A percentile compares a stretch with the other conserved stretches of the same genome.
These are phyloP conservation scores for Synergus umbraculus DNA, from an alignment of 2,888 invertebrate species.

Conservation along the genomic window DNA sequence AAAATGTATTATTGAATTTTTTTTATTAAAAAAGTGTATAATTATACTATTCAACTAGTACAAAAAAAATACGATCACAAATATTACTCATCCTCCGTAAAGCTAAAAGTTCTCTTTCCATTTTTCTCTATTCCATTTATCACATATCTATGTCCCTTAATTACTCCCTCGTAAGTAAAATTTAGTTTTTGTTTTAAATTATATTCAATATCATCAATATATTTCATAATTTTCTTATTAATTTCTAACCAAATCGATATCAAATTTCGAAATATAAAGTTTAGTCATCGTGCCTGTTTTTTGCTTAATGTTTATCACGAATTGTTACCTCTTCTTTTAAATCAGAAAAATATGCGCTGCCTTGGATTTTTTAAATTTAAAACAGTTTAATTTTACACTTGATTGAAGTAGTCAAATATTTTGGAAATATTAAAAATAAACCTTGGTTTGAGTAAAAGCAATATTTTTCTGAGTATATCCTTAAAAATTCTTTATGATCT, in stretches of 20 bases:
- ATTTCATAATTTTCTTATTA: not conserved
- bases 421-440: not conserved
- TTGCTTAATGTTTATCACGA: not conserved
- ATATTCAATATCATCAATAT: not conserved
- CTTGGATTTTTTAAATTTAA: not conserved
- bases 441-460: not conserved
- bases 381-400: not conserved
- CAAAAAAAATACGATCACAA: constrained; percentile 26
- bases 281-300: constrained; percentile 37
- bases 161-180: not conserved
- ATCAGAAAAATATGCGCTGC: not conserved
- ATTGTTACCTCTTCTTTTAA: not conserved
- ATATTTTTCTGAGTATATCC: not conserved
- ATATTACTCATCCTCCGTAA: constrained; percentile 26
- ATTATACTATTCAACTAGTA: constrained; percentile 29
- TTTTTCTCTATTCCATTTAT: constrained; percentile 33
- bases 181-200: not conserved
- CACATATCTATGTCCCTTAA: constrained; percentile 25
- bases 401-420: not conserved
- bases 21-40: not conserved
- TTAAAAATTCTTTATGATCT: not conserved
- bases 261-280: not conserved
- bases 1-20: not conserved
- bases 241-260: not conserved
- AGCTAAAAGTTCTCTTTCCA: not conserved